Evolutionary conservation across 2,888 invertebrate species (phyloP), one percentile per base, ranked within the genome.

Genomic region (Drosophila yooni): DNA sequence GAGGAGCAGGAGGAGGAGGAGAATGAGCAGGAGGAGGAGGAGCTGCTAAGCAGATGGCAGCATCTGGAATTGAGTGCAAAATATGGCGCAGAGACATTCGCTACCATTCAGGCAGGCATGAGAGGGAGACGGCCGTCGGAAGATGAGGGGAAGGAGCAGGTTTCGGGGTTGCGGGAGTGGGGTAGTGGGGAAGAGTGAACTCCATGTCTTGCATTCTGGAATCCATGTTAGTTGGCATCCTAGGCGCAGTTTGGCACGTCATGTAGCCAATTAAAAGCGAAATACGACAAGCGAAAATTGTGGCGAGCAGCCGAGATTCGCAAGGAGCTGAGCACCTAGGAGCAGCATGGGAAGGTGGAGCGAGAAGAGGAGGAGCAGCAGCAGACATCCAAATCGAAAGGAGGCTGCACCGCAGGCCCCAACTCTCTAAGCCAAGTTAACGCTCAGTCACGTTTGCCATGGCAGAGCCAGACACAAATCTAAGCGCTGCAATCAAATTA

Each of bases 221-320:
- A 86, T 83, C 88, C 88, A 86, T 89, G 89, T 86, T 87, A 80
- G 56, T 62, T 82, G 79, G 76, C 83, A 76, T 80, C 72, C 81
- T 76, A 79, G 79, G 79, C 75, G 75, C 88, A 73, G 88, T 85
- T 85, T 85, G 81, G 82, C 82, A 85, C 86, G 88, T 89, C 85
- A 85, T 90, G 91, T 88, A 88, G 91, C 89, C 89, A 89, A 89
- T 89, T 89, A 89, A 89, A 89, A 89, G 84, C 84, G 83, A 88
- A 88, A 89, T 86, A 86, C 88, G 81, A 88, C 85, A 83, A 85
- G 81, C 82, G 75, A 80, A 75, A 82, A 82, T 82, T 79, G 77
- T 79, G 81, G 73, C 75, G 70, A 81, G 59, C 68, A 79, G 60
- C 68, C 54, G 74, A 83, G 87, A 74, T 76, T 76, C 66, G 65